Evolutionary conservation across 2,888 invertebrate species (phyloP).

Genomic region (Acronicta leporina): DNA sequence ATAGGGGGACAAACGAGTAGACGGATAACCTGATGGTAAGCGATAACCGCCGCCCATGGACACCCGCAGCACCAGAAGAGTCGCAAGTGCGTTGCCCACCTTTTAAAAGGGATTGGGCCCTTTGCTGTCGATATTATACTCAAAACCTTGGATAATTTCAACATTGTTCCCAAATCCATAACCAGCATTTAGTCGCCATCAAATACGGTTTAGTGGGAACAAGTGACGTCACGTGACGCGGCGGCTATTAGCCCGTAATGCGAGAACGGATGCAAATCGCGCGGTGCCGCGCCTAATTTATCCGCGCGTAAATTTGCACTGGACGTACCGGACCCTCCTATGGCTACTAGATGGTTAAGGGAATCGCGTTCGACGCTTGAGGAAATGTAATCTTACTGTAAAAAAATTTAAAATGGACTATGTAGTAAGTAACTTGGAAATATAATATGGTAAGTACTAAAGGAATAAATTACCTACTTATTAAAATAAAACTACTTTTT

Average conservation of each 20-base stretch:
- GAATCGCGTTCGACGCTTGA: neutral
- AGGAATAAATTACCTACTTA: too few species aligned
- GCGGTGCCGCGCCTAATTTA: slow-evolving; percentile 71
- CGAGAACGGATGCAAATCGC: slow-evolving; percentile 76
- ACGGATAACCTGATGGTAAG: too few species aligned
- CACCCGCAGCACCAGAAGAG: too few species aligned
- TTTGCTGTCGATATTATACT: neutral
- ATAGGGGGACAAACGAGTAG: too few species aligned
- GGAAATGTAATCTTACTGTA: too few species aligned
- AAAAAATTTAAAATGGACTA: too few species aligned
- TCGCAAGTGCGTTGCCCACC: too few species aligned
- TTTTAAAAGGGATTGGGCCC: too few species aligned
- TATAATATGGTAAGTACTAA: too few species aligned
- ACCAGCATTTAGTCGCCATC: slow-evolving; percentile 29
- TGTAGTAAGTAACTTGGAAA: too few species aligned
- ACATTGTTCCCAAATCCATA: slow-evolving; percentile 8
- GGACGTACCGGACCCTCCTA: slow-evolving; percentile 26
- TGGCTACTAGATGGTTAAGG: neutral
- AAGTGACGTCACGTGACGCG: slow-evolving; percentile 36
- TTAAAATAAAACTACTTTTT: too few species aligned
- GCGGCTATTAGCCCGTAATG: slow-evolving; percentile 37
- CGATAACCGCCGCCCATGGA: too few species aligned
- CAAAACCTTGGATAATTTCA: neutral
- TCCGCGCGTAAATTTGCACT: slow-evolving; percentile 69
- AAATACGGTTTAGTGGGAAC: slow-evolving; percentile 22